Evolutionary conservation across 2,797 vertebrate species (phyloP).

Genomic region (Pangasius krempfi): DNA sequence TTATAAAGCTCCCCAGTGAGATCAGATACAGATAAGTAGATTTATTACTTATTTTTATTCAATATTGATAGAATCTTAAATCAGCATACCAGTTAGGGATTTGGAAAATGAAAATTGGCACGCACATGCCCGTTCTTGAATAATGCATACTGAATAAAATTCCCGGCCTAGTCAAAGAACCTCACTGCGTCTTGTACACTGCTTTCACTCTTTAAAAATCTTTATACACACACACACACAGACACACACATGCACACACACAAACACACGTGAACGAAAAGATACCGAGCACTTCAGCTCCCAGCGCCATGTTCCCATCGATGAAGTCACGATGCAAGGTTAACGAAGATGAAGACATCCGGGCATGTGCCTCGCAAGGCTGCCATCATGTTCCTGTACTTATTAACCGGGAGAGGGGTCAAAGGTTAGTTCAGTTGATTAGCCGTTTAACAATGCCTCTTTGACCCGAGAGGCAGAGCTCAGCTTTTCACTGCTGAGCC

Average conservation of each 20-base stretch:
- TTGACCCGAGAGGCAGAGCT: constrained; percentile 58
- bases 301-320: background rate
- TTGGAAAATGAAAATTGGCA: background rate
- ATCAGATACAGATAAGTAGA: background rate
- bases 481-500: constrained; percentile 51
- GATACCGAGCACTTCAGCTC: background rate
- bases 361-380: constrained; percentile 39
- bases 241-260: background rate
- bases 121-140: background rate
- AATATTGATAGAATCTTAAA: background rate
- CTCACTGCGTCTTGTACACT: too few relatives aligned
- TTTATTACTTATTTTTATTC: constrained; percentile 6
- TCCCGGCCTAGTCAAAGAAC: background rate
- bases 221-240: background rate
- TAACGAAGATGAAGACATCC: constrained; percentile 43
- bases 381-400: constrained; percentile 57
- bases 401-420: constrained; percentile 60
- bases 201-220: background rate
- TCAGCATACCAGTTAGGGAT: background rate
- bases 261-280: background rate
- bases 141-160: background rate
- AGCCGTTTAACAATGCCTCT: constrained; percentile 60
- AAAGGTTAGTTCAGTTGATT: constrained; percentile 63
- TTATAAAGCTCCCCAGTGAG: background rate
- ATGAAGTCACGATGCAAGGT: background rate